These are phyloP conservation scores for Agrilus planipennis DNA, from an alignment of 1,140 invertebrate genomes.

Conservation along the genomic window DNA sequence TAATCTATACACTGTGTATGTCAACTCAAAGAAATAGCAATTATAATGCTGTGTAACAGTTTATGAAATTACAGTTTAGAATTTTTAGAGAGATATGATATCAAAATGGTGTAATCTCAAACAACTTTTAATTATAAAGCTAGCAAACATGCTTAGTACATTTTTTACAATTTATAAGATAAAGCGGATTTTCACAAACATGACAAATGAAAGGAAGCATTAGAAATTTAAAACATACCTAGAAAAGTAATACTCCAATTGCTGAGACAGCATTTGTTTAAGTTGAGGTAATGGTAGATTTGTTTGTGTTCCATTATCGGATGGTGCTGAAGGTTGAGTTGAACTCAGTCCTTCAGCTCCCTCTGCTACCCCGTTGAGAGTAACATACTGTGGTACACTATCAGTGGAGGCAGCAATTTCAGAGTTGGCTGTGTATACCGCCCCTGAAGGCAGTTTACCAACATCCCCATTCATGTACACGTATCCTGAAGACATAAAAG, in stretches of 20 bases:
- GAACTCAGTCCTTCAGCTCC: slow-evolving; percentile 26
- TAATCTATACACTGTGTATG: no score
- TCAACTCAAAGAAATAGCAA: no score
- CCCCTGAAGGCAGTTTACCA: slow-evolving; percentile 55
- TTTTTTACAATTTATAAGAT: no score
- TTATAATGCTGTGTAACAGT: no score
- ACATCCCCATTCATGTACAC: slow-evolving; percentile 70
- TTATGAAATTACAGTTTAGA: no score
- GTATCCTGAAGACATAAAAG: slow-evolving; percentile 41
- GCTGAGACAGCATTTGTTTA: slow-evolving; percentile 65
- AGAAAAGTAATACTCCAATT: slow-evolving; percentile 86
- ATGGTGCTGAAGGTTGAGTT: slow-evolving; percentile 19
- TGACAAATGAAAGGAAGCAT: no score
- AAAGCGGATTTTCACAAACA: no score
- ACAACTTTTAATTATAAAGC: no score
- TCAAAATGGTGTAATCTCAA: no score
- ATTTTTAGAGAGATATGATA: no score
- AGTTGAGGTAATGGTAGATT: slow-evolving; percentile 57
- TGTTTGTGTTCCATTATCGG: slow-evolving; percentile 14
- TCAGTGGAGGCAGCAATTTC: slow-evolving; percentile 15
- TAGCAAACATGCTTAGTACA: no score
- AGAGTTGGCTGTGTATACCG: slow-evolving; percentile 42
- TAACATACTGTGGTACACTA: slow-evolving; percentile 18
- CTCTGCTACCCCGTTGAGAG: slow-evolving; percentile 29
- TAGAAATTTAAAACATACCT: slow-evolving; percentile 40